phyloP scores from a whole-genome alignment of 2,888 invertebrate species.

The Dorcus parallelipipedus region DNA sequence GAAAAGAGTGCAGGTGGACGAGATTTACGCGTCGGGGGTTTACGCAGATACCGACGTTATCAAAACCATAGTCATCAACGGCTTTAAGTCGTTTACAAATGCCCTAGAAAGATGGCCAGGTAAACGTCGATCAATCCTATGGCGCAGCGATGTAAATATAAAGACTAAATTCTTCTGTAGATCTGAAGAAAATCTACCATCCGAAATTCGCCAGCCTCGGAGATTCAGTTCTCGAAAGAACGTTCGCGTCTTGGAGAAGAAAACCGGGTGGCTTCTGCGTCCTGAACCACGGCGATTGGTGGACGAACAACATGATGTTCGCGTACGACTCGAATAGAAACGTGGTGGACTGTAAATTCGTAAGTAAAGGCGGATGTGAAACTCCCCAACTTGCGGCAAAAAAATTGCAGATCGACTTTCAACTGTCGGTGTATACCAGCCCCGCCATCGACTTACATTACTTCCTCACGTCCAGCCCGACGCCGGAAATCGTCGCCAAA shows the following conservation, averaged over 20 bases:
- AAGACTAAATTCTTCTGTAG: slow-evolving; percentile 15
- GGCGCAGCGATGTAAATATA: no score
- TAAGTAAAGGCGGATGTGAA: slow-evolving; percentile 31
- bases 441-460: slow-evolving; percentile 47
- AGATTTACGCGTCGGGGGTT: slow-evolving; percentile 21
- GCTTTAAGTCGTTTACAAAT: slow-evolving; percentile 38
- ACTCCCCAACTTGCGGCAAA: no score
- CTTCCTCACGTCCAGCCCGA: slow-evolving; percentile 44
- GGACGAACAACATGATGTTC: slow-evolving; percentile 55
- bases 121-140: neutral
- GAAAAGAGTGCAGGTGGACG: no score
- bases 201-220: slow-evolving; percentile 44
- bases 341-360: slow-evolving; percentile 46
- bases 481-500: slow-evolving; percentile 29
- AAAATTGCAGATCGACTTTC: slow-evolving; percentile 48
- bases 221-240: slow-evolving; percentile 30
- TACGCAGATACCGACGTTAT: slow-evolving; percentile 32
- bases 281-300: slow-evolving; percentile 54
- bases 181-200: slow-evolving; percentile 43
- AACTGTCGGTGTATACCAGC: slow-evolving; percentile 43
- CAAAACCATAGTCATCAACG: slow-evolving; percentile 29
- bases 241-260: slow-evolving; percentile 28
- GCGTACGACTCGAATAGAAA: slow-evolving; percentile 44
- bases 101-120: slow-evolving; percentile 48
- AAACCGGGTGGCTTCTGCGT: slow-evolving; percentile 45